phyloP scores from a whole-genome alignment of 1,140 invertebrate species.

The Ceratosolen solmsi region DNA sequence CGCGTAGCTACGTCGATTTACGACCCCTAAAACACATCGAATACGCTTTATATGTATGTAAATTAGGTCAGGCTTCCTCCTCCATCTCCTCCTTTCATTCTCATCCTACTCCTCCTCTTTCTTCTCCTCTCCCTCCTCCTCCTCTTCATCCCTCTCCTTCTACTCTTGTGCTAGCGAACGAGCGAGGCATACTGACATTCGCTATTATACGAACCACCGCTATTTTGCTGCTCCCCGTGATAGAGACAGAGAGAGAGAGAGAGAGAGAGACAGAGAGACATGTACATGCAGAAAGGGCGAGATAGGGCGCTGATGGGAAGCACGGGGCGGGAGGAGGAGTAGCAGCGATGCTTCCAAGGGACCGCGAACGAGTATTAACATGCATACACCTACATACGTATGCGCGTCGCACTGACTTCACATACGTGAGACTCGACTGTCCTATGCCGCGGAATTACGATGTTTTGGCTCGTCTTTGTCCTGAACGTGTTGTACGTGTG shows the following conservation, averaged over 20 bases:
- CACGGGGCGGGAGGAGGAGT: background rate
- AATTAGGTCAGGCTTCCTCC: conserved; percentile 71
- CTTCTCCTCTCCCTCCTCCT: conserved; percentile 53
- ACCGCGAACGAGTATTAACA: conserved; percentile 14
- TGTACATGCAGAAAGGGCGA: background rate
- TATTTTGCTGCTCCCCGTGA: conserved; percentile 27
- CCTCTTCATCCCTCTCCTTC: conserved; percentile 29
- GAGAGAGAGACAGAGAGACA: background rate
- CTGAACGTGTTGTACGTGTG: background rate
- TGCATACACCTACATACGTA: background rate
- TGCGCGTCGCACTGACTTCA: background rate
- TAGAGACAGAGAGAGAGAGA: background rate
- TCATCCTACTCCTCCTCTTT: conserved; percentile 5
- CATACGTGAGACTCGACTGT: background rate
- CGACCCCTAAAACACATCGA: conserved; percentile 74
- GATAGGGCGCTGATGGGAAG: background rate
- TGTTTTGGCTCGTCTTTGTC: conserved; percentile 23
- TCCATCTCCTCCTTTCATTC: background rate
- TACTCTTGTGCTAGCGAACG: conserved; percentile 51
- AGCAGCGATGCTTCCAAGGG: conserved; percentile 18
- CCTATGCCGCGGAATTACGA: conserved; percentile 28
- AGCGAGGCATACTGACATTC: conserved; percentile 40
- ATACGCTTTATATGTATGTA: conserved; percentile 75
- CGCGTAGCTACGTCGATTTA: conserved; percentile 74
- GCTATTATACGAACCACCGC: conserved; percentile 46